Base-by-base conservation (phyloP, 1,140 invertebrate genomes). In the Listronotus bonariensis region DNA sequence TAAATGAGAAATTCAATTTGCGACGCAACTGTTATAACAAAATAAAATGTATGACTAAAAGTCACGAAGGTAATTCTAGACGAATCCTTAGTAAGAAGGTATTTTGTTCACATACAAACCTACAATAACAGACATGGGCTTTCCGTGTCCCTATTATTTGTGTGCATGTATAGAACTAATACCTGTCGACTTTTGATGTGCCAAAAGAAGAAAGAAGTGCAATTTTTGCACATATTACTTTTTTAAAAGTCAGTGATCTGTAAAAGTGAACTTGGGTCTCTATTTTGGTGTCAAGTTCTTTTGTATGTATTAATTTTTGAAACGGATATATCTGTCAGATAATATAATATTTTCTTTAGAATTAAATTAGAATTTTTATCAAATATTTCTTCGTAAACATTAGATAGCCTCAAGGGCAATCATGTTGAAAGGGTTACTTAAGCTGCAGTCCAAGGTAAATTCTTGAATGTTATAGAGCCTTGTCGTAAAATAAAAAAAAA, bases 121-220 rank as follows among this genome's bases (percentile, higher is more conserved):
- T 55, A 65, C 56, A 65, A 65, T 56, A 52, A 60, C 60, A 68
- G 67, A 68, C 67, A 68, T 68, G 61, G 67, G 67, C 64, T 60
- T 31, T 63, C 53, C 54, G 41, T 68, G 60, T 65, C 63, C 43
- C 54, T 56, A 57, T 69, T 65, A 59, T 68, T 38, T 54, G 43
- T 67, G 56, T 49, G 54, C 70, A 65, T 71, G 70, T 69, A 69
- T 48, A 65, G 61, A 68, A 69, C 70, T 71, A 71, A 71, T 69
- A 66, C 65, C 70, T 69, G 65, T 71, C 59, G 67, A 70, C 66
- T 70, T 65, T 62, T 62, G 20, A 15, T 53, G 12, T 32, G 11
- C 31, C 20, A 32, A 26, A 51, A 20, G n/a, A n/a, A 15, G 42
- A 15, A 41, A 55, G 40, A 55, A 41, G 38, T 18, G 38, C 38